Percentiles rank a stretch among this genome's conserved stretches.
phyloP scores from a whole-genome alignment of 2,888 invertebrate genomes.

The Phania funesta region DNA sequence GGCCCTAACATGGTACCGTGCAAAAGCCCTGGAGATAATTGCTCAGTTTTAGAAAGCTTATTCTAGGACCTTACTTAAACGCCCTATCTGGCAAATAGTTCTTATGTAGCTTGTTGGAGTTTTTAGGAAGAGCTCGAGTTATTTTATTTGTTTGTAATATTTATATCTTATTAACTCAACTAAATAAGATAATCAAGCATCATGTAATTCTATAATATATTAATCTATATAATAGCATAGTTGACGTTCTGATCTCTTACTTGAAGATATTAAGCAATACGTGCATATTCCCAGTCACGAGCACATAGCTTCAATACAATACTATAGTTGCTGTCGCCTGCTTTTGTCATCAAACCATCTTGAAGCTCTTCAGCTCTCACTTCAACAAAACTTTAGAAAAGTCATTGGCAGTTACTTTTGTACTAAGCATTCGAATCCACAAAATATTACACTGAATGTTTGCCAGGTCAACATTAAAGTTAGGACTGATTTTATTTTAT shows the following conservation, averaged over 20 bases:
- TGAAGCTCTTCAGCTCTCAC: constrained; percentile 81
- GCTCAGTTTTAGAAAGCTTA: no score
- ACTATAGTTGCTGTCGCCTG: constrained; percentile 71
- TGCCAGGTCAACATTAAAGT: constrained; percentile 84
- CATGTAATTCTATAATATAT: constrained; percentile 85
- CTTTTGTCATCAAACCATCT: constrained; percentile 80
- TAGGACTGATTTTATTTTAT: constrained; percentile 82
- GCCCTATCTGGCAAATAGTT: no score
- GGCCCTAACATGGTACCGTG: no score
- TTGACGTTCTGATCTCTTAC: constrained; percentile 85
- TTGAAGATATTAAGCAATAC: constrained; percentile 87
- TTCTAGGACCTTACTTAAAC: no score
- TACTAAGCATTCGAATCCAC: constrained; percentile 83
- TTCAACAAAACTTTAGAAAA: constrained; percentile 82
- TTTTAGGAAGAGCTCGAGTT: background rate
- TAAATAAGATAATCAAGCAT: constrained; percentile 74
- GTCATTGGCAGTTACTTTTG: constrained; percentile 82
- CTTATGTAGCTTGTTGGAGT: no score
- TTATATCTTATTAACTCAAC: background rate
- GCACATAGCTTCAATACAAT: constrained; percentile 84
- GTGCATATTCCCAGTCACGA: constrained; percentile 83
- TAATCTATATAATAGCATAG: constrained; percentile 86
- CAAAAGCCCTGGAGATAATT: no score
- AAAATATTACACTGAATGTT: constrained; percentile 88
- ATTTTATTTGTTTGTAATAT: background rate